phyloP scores from a whole-genome alignment of 2,888 invertebrate species.

The Heliconius erato region DNA sequence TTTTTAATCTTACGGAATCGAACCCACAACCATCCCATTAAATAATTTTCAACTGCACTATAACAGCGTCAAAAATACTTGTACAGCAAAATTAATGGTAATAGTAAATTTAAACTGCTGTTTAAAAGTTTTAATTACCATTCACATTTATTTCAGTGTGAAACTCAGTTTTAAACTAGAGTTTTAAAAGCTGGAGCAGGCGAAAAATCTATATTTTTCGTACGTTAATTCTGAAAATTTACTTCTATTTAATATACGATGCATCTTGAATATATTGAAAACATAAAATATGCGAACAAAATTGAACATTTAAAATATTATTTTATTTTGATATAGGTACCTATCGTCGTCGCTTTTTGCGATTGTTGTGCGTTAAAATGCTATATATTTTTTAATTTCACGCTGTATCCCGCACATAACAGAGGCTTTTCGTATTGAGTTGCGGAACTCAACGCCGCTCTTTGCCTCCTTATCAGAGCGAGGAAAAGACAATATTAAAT shows the following conservation, averaged over 20 bases:
- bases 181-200: neutral
- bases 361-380: neutral
- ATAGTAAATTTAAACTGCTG: slow-evolving; percentile 29
- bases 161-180: slow-evolving; percentile 23
- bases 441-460: too few species aligned
- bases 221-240: neutral
- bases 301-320: neutral
- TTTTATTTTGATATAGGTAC: too few species aligned
- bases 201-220: slow-evolving; percentile 7
- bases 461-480: too few species aligned
- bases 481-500: too few species aligned
- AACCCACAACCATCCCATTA: neutral
- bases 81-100: slow-evolving; percentile 25
- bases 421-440: neutral
- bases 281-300: neutral
- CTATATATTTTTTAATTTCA: neutral
- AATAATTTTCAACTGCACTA: neutral
- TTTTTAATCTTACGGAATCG: neutral
- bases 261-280: neutral
- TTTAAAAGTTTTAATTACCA: slow-evolving; percentile 34
- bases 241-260: neutral
- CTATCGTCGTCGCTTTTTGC: neutral
- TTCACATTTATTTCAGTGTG: slow-evolving; percentile 28
- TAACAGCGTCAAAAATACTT: slow-evolving; percentile 1
- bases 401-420: neutral